Conservation (phyloP, 2,113 vertebrate species). For the Calyptommatus sinebrachiatus region DNA sequence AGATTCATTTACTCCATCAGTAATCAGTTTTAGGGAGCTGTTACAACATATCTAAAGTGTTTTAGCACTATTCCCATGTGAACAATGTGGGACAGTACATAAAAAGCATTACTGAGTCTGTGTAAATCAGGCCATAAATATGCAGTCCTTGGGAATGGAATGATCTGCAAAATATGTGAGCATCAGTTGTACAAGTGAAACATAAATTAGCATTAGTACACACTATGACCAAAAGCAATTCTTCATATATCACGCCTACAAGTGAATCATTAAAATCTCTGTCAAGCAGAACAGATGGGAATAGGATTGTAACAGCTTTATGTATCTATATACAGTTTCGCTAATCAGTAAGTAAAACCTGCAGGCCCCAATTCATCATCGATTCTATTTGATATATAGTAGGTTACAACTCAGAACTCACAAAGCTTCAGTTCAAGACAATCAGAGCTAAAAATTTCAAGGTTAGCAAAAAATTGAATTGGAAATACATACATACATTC, state of each 20-base stretch:
- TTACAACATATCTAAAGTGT: too few relatives aligned
- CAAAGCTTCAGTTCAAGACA: neutral
- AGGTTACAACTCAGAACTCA: neutral
- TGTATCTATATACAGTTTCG: neutral
- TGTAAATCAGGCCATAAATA: constrained; percentile 23
- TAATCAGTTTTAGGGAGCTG: too few relatives aligned
- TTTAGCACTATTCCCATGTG: too few relatives aligned
- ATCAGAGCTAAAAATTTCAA: neutral
- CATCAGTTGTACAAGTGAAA: neutral
- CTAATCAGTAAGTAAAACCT: neutral
- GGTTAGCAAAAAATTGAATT: too few relatives aligned
- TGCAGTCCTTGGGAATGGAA: constrained; percentile 32
- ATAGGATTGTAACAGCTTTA: neutral
- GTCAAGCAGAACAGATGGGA: neutral
- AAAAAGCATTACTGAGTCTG: neutral
- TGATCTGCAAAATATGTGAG: constrained; percentile 32
- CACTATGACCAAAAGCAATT: neutral
- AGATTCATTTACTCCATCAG: too few relatives aligned
- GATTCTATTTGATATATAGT: neutral
- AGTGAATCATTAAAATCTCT: neutral
- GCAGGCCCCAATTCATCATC: neutral
- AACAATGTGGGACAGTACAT: too few relatives aligned
- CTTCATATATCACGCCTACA: neutral
- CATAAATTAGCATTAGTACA: neutral
- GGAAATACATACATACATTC: too few relatives aligned